Base-by-base conservation (phyloP, 2,888 invertebrate species). In the Villa cingulata region DNA sequence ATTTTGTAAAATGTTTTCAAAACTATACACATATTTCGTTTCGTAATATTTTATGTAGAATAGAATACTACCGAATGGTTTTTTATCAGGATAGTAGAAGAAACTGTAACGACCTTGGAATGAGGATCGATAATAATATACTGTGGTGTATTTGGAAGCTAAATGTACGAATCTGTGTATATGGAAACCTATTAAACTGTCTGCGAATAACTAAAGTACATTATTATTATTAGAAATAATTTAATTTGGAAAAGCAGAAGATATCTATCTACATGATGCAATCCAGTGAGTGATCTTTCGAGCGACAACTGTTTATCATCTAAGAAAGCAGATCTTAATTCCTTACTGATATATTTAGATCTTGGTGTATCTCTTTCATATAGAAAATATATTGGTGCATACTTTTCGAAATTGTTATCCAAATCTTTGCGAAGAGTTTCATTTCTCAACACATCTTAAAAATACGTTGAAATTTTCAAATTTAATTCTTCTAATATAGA, bases 341-440 rank as follows among this genome's bases (percentile, higher is more conserved):
- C 70, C 27, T 63, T 63, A 37, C 73, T 76, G 1, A 77, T 74
- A 4, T 68, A 60, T 16, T 63, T 63, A 0, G 78, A 71, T 49
- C 73, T 70, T 1, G 74, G 60, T 15, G 72, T 72, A 5, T 72
- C 69, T 7, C 74, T 72, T 53, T 83, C 76, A 50, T 75, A 76
- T 2, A 72, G 54, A 57, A 83, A 83, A 4, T 75, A 72, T 23
- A 82, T 75, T 0, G 83, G 83, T 0, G 82, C 81, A 17, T 78
- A 54, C 36, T 65, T 64, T 4, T 77, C 72, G 70, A 81, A 85
- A 38, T 82, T 70, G 1, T 69, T 59, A 57, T 80, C 76, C 58
- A 82, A 64, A 32, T 72, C 66, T 17, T 72, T 58, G 1, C 73
- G 62, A 1, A 76, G 60, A 0, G 75, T 72, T 9, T 72, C 66